Percentiles rank a stretch among this genome's conserved stretches.
Conservation (phyloP, 2,797 vertebrate species). For the Aselliscus stoliczkanus region DNA sequence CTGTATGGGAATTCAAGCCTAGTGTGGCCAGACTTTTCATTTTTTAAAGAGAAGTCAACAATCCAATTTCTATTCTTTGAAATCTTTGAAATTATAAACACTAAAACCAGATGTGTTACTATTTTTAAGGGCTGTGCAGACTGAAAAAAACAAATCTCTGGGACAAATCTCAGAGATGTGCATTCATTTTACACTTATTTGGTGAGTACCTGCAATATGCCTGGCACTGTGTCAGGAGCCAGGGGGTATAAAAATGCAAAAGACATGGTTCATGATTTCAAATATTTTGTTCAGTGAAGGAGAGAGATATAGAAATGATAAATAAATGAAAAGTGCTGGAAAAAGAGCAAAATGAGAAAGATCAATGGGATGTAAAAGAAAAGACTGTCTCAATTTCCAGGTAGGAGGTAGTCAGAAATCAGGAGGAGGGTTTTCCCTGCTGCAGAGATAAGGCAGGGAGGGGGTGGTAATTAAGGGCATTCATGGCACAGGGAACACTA, state of each 20-base stretch:
- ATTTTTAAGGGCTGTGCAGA: not conserved
- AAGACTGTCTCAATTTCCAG: not conserved
- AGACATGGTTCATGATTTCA: not conserved
- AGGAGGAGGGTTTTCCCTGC: rapidly evolving
- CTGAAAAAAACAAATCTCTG: not conserved
- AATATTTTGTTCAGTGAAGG: not conserved
- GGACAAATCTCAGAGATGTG: not conserved
- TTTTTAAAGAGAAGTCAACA: not conserved
- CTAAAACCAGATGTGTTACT: not conserved
- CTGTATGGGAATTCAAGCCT: not conserved
- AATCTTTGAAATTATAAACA: not conserved
- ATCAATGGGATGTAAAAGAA: not conserved
- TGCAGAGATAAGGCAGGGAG: rapidly evolving
- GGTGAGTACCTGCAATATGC: not conserved
- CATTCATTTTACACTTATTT: not conserved
- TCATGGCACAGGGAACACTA: not conserved
- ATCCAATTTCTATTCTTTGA: not conserved
- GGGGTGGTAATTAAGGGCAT: not conserved
- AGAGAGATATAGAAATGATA: not conserved
- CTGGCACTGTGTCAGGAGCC: not conserved
- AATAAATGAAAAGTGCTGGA: not conserved
- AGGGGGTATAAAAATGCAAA: not conserved
- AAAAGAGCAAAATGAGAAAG: not conserved
- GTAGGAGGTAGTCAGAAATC: not conserved
- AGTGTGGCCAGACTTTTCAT: not conserved